These are phyloP conservation scores for Pterocles gutturalis DNA, from an alignment of 2,113 vertebrate species.

Conservation along the genomic window DNA sequence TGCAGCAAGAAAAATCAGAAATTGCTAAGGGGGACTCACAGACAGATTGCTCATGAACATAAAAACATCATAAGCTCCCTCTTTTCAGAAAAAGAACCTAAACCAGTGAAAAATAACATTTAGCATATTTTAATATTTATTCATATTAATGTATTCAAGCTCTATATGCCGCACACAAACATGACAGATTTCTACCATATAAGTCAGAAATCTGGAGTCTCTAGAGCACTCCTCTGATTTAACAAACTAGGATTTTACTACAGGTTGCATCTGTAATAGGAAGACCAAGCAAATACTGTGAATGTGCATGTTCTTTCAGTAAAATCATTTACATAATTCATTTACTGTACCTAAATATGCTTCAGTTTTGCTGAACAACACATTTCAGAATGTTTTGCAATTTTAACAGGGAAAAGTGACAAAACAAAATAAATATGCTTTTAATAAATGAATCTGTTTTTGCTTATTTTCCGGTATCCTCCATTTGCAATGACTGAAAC, in stretches of 20 bases:
- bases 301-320: neutral
- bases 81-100: neutral
- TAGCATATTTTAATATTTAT: neutral
- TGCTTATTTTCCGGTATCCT: constrained; percentile 5
- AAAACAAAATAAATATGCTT: neutral
- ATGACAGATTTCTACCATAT: neutral
- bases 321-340: neutral
- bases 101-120: neutral
- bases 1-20: neutral
- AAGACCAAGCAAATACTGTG: neutral
- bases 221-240: neutral
- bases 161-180: neutral
- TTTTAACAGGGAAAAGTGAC: neutral
- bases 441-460: neutral
- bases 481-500: neutral
- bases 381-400: neutral
- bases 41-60: neutral
- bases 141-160: neutral
- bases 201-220: neutral
- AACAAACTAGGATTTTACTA: neutral
- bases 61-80: neutral
- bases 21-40: neutral
- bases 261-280: neutral
- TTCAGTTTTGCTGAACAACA: neutral
- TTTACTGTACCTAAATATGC: neutral